Evolutionary conservation across 2,888 invertebrate species (phyloP), one percentile per base, ranked within the genome.

Genomic region (Stratiomys singularior): DNA sequence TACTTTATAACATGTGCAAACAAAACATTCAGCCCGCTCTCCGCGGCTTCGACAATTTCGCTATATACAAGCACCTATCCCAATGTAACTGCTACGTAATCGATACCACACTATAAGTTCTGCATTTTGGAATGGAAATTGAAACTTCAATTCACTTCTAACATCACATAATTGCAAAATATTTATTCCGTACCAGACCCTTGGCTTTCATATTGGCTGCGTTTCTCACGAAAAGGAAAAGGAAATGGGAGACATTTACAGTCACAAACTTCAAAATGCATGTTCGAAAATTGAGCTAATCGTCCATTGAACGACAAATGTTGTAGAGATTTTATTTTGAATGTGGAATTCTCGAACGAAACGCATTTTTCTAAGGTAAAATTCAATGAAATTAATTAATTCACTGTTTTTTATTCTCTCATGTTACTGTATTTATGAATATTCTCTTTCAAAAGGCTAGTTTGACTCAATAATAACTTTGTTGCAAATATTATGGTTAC

Each of bases 201-300:
- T 94, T 95, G 82, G 94, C 94, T 90, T 93, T 95, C 95, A 95
- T 95, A 89, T 89, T 92, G 85, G 84, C 84, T 84, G 86, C 86
- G 84, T 84, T 79, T 80, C 77, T 83, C 81, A 84, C 64, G 63
- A 84, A 85, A 89, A 88, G 88, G 90, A 90, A 87, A 86, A 86
- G 86, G 82, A 84, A 78, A 77, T 77, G 60, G 71, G 77, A 67
- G 11, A 27, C 79, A 79, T 79, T 44, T 74, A 60, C 79, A 30
- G 25, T 77, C 30, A 44, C 28, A 64, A 52, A 78, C 60, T 27
- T 30, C 63, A 64, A 63, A 46, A n/a, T 18, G 21, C 0, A 11
- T 1, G 21, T 28, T 56, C 52, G 74, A 58, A 74, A 37, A 37
- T 37, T 37, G 37, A 37, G 37, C 37, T 5, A 60, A n/a, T n/a